Base-by-base conservation (phyloP, 2,797 vertebrate genomes). In the Mormyrops attenuatus region DNA sequence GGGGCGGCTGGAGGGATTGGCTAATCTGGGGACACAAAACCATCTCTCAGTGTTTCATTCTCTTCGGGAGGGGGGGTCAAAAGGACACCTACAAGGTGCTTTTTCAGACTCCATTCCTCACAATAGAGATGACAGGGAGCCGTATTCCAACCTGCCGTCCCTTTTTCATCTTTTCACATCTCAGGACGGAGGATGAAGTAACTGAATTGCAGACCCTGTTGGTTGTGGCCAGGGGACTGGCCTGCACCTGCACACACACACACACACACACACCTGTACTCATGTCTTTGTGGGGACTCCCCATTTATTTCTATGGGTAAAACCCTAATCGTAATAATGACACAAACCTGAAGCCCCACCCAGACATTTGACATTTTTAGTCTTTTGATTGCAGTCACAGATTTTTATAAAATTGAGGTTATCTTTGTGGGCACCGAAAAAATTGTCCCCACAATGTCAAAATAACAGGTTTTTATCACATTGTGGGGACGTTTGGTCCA, bases 81-180 rank as follows among this genome's bases (percentile, higher is more conserved):
- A 93, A 93, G 92, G 90, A 91, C 92, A 92, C 22, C n/a, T 89
- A 87, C 88, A 22, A 50, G 86, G 86, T 89, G 50, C 53, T 50
- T n/a, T 90, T 69, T 82, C 89, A 92, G 85, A 89, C 86, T 73
- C 30, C 20, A 60, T 44, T 77, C 82, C 73, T 52, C 50, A 34
- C 84, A 91, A 89, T 80, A 89, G 89, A 13, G 85, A 55, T 94
- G 95, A 94, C 95, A 94, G 94, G 92, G 94, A 92, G 94, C 94
- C 93, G 95, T 95, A 95, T 95, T 95, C 96, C 95, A 93, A 93
- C 94, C 94, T 95, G 63, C 89, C 93, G 91, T 95, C 93, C 93
- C 89, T 95, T 91, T 80, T 93, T 87, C 60, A 77, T 90, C 91
- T 90, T 94, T 92, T 94, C 93, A 93, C 88, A 84, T 82, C 38